These are phyloP conservation scores for Coelopa pilipes DNA, from an alignment of 2,888 invertebrate species.

Conservation along the genomic window DNA sequence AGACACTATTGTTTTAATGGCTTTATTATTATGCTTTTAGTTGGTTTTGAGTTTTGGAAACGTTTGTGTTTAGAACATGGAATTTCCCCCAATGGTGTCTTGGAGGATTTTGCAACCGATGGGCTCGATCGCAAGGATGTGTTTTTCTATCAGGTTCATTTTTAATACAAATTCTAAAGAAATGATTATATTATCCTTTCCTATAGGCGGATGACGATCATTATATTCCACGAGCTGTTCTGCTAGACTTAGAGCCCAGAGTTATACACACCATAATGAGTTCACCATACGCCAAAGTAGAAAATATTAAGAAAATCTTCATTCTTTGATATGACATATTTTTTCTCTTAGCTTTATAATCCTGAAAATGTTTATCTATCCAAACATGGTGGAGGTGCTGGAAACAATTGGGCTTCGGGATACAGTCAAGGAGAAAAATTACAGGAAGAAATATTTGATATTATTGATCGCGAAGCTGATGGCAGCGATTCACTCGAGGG, in stretches of 20 bases:
- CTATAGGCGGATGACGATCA: conserved; percentile 93
- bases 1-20: not conserved
- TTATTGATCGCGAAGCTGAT: conserved; percentile 98
- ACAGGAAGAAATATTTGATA: conserved; percentile 97
- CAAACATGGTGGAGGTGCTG: conserved; percentile 98
- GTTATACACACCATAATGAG: conserved; percentile 98
- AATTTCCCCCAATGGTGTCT: conserved; percentile 95
- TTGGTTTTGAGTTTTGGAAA: conserved; percentile 99
- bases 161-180: no score
- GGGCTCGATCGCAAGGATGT: conserved; percentile 98
- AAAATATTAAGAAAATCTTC: not conserved
- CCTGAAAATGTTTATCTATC: conserved; percentile 97
- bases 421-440: conserved; percentile 92
- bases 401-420: conserved; percentile 99
- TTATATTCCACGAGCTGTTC: conserved; percentile 96
- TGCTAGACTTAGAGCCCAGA: conserved; percentile 95
- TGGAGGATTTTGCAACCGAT: conserved; percentile 90
- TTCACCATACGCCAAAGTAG: conserved; percentile 90
- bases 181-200: not conserved
- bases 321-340: not conserved
- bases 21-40: conserved; percentile 68
- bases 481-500: conserved; percentile 99
- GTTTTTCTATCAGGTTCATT: conserved; percentile 98
- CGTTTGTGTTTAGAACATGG: conserved; percentile 97
- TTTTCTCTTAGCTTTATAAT: conserved; percentile 82